A percentile compares a stretch with the other conserved stretches of the same genome.
Conservation (phyloP, 2,797 vertebrate species). For the Sebastiscus albofasciatus region DNA sequence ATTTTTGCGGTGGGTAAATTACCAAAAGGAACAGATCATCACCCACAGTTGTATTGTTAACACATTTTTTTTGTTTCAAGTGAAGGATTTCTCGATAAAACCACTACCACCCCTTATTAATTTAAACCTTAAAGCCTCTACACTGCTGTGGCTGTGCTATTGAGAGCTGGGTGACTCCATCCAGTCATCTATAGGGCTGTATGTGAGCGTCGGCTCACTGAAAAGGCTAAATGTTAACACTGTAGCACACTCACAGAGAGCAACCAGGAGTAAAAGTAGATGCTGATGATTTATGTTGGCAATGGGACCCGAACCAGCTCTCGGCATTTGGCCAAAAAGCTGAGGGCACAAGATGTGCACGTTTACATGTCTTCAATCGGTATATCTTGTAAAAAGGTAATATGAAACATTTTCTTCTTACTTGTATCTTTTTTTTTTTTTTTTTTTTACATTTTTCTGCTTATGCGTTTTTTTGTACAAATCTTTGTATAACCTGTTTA, state of each 20-base stretch:
- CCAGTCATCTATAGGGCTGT: constrained; percentile 53
- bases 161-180: constrained; percentile 40
- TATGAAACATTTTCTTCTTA: constrained; percentile 78
- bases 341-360: constrained; percentile 64
- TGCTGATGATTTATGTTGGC: constrained; percentile 85
- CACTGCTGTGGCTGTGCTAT: constrained; percentile 57
- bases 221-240: constrained; percentile 55
- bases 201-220: constrained; percentile 42
- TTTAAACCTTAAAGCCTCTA: constrained; percentile 64
- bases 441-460: constrained; percentile 17
- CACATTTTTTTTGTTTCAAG: constrained; percentile 64
- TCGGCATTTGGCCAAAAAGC: constrained; percentile 66
- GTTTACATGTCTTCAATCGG: constrained; percentile 69
- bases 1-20: constrained; percentile 73
- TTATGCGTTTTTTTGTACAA: constrained; percentile 73
- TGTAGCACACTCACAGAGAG: constrained; percentile 59
- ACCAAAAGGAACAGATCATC: constrained; percentile 60
- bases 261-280: constrained; percentile 65
- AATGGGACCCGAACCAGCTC: constrained; percentile 73
- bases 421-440: constrained; percentile 39
- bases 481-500: constrained; percentile 76
- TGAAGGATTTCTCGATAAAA: constrained; percentile 74
- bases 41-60: constrained; percentile 63
- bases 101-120: constrained; percentile 58
- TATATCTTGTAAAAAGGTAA: constrained; percentile 81